phyloP scores from a whole-genome alignment of 64 coral and sea anemone species.

The Pachyseris speciosa region DNA sequence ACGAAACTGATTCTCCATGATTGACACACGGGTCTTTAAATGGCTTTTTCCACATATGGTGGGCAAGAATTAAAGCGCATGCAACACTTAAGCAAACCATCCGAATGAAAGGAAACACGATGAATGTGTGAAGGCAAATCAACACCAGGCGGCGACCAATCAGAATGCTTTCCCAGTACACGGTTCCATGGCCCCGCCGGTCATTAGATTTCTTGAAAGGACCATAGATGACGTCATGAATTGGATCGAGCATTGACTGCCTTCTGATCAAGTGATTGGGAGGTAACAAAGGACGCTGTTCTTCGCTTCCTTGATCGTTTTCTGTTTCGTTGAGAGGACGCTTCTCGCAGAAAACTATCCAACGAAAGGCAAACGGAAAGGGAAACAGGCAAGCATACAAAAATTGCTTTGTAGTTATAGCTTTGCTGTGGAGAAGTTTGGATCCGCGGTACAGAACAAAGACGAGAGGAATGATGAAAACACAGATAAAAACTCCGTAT shows the following conservation, averaged over 20 bases:
- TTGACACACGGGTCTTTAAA: slow-evolving; percentile 59
- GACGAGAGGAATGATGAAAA: slow-evolving; percentile 55
- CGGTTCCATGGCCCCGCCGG: neutral
- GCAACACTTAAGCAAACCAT: slow-evolving; percentile 34
- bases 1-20: slow-evolving; percentile 53
- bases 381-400: slow-evolving; percentile 45
- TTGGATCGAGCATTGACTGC: neutral
- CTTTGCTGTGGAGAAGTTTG: neutral
- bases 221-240: slow-evolving; percentile 48
- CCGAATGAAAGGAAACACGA: slow-evolving; percentile 56
- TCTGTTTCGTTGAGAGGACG: neutral
- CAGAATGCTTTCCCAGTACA: slow-evolving; percentile 94
- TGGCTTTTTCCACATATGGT: slow-evolving; percentile 64
- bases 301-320: neutral
- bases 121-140: slow-evolving; percentile 54
- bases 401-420: slow-evolving; percentile 1
- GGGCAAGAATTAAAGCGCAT: slow-evolving; percentile 56
- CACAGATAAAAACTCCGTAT: neutral
- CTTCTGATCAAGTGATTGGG: too few species aligned
- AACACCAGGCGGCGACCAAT: slow-evolving; percentile 79
- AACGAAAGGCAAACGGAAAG: slow-evolving; percentile 19
- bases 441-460: slow-evolving; percentile 41
- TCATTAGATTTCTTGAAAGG: slow-evolving; percentile 50
- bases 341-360: slow-evolving; percentile 1
- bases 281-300: neutral